These are phyloP conservation scores for Stomatorhinus walkeri DNA, from an alignment of 2,797 vertebrate genomes.

Conservation along the genomic window DNA sequence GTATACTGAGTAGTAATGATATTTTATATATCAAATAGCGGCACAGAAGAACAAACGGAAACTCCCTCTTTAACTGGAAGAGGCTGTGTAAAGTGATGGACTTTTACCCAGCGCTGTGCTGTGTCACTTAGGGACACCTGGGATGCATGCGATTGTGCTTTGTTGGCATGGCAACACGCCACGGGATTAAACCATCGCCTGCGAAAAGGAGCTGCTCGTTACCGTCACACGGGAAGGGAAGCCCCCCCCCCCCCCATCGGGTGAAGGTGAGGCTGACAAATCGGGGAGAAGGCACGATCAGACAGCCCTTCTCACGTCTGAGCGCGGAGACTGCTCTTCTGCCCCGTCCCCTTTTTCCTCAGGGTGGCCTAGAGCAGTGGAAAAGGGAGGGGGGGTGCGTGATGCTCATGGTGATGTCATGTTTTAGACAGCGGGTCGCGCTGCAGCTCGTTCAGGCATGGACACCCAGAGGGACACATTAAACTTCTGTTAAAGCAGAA, in stretches of 20 bases:
- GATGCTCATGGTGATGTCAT: not conserved
- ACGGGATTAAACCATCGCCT: not conserved
- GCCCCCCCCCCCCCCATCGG: not conserved
- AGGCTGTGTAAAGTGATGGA: not conserved
- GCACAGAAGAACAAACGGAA: not conserved
- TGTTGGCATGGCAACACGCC: not conserved
- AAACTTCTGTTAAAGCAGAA: not conserved
- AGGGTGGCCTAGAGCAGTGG: not conserved
- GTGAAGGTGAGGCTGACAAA: not conserved
- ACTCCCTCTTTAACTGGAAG: not conserved
- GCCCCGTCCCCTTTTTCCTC: not conserved
- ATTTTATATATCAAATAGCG: not conserved
- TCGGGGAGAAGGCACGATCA: not conserved
- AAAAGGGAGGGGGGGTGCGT: not conserved
- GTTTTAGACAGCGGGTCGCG: not conserved
- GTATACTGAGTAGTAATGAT: not conserved
- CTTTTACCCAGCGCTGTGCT: not conserved
- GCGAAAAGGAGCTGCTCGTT: not conserved
- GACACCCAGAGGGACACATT: not conserved
- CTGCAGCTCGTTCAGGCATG: not conserved
- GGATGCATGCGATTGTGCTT: not conserved
- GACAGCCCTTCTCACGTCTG: not conserved
- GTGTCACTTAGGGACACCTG: not conserved
- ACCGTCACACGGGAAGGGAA: not conserved
- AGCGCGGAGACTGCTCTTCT: not conserved